phyloP scores from a whole-genome alignment of 2,888 invertebrate genomes.

The Pristionchus fissidentatus region DNA sequence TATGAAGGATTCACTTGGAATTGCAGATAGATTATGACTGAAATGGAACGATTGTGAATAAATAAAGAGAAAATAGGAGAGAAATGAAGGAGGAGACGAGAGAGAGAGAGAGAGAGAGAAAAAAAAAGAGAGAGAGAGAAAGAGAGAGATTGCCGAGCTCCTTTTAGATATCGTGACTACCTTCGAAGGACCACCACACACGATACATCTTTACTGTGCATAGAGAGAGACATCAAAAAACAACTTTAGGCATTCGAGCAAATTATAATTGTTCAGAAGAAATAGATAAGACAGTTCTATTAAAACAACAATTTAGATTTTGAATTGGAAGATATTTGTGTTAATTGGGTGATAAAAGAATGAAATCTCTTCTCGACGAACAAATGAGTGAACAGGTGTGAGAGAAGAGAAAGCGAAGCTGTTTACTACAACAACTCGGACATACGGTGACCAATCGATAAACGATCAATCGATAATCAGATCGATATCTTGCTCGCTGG shows the following conservation, averaged over 20 bases:
- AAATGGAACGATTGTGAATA: slow-evolving; percentile 30
- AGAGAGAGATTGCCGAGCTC: too few species aligned
- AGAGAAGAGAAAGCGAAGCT: too few species aligned
- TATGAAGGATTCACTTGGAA: background rate
- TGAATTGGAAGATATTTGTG: background rate
- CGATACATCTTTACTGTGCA: too few species aligned
- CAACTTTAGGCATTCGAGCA: too few species aligned
- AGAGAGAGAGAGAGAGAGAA: background rate
- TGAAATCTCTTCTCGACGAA: background rate
- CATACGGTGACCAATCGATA: slow-evolving; percentile 28
- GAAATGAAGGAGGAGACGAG: background rate
- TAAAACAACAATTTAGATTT: too few species aligned
- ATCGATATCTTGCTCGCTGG: background rate
- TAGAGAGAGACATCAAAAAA: too few species aligned
- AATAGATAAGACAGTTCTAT: too few species aligned
- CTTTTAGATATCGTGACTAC: too few species aligned
- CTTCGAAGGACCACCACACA: too few species aligned
- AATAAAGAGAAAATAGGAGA: background rate
- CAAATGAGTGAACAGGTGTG: slow-evolving; percentile 41
- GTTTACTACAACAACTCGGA: slow-evolving; percentile 41
- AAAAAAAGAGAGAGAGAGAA: too few species aligned
- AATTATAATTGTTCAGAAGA: too few species aligned
- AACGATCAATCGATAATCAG: background rate
- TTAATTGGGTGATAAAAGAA: background rate
- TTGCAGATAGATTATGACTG: background rate